These are phyloP conservation scores for Sus cebifrons DNA, from an alignment of 2,797 vertebrate species.

Conservation along the genomic window DNA sequence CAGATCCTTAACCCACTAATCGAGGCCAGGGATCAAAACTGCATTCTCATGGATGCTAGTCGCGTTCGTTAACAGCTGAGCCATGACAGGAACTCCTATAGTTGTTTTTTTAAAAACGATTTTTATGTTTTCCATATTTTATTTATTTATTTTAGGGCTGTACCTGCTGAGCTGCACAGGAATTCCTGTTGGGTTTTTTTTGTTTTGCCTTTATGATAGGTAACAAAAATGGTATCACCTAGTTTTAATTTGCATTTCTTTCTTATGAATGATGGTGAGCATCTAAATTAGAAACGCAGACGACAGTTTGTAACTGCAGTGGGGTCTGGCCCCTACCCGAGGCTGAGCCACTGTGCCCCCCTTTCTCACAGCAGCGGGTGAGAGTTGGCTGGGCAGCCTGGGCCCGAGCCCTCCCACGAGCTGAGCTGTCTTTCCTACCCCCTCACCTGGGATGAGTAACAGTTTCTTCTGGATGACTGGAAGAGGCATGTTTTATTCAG, in stretches of 20 bases:
- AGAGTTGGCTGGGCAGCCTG: neutral
- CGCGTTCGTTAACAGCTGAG: no score
- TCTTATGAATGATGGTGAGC: conserved; percentile 13
- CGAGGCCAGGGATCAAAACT: no score
- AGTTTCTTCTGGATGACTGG: conserved; percentile 60
- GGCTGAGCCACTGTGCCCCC: neutral
- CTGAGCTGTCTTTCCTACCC: neutral
- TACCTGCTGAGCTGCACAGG: no score
- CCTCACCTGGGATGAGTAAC: conserved; percentile 69
- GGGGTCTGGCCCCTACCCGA: neutral
- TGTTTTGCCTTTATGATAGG: neutral
- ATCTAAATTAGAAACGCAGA: neutral
- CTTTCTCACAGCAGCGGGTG: rapidly evolving
- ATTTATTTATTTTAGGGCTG: no score
- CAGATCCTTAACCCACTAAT: no score
- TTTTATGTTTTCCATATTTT: no score
- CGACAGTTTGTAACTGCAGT: neutral
- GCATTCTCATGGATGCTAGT: no score
- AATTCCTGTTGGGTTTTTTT: neutral
- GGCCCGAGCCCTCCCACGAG: neutral
- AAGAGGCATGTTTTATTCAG: conserved; percentile 70
- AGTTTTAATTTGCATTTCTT: conserved; percentile 58
- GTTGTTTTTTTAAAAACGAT: no score
- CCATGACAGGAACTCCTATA: no score
- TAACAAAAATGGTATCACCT: neutral